Evolutionary conservation across 2,888 invertebrate genomes (phyloP), one percentile per base, ranked within the genome.

Genomic region (Orthosia incerta): DNA sequence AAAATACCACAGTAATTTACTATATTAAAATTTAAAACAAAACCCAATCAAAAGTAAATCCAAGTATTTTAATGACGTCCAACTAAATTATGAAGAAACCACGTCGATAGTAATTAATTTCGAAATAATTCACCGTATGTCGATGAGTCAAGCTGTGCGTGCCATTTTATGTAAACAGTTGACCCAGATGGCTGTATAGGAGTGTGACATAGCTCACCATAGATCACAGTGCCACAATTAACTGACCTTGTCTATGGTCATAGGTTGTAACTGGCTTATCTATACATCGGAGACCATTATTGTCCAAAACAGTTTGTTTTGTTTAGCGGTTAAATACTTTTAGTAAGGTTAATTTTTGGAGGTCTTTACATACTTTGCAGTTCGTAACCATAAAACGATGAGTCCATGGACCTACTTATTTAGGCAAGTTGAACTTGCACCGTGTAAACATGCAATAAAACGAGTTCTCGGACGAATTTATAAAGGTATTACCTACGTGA

Each of bases 101-200:
- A 23, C 64, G 63, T 72, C 72, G 60, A 78, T 84, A 50, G 26
- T 65, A 66, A 85, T 83, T 83, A 78, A 86, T 91, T 89, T 90
- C 88, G 87, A 87, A 89, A 90, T 87, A 87, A 85, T 85, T 83
- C 80, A 77, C 77, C 80, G 83, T 89, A 88, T 86, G 76, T 84
- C 88, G 85, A 84, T 91, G 91, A 93, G 80, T 92, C 91, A 91
- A 79, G 83, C 72, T n/a, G 84, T 86, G 87, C 89, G 91, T 91
- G 90, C 88, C 87, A 87, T 86, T 90, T 86, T 77, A 86, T 84
- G 91, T 91, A 91, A 93, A 92, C 90, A 92, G 88, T 86, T 92
- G 93, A 93, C 94, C 93, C 89, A 93, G 90, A 91, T 93, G 91
- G 85, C 78, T 74, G 11, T 20, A 46, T 71, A 81, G 53, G 23